Percentiles rank a stretch among this genome's conserved stretches.
Conservation (phyloP, 2,888 invertebrate genomes). For the Odiellus spinosus region DNA sequence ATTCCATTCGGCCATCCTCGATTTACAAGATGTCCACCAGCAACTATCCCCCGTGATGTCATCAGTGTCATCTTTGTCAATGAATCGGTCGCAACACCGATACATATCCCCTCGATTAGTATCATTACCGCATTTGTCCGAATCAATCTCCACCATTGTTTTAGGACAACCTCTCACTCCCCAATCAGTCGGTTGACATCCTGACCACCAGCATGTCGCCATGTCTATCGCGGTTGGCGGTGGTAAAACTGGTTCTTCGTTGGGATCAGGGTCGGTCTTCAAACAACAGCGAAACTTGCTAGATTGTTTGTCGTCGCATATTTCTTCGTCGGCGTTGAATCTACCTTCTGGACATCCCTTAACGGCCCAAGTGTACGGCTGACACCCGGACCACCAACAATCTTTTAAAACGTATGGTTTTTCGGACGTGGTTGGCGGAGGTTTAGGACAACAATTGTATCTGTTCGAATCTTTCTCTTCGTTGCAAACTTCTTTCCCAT, state of each 20-base stretch:
- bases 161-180: neutral
- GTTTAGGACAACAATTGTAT: too few species aligned
- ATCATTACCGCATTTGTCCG: neutral
- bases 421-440: too few species aligned
- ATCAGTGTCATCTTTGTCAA: neutral
- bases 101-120: neutral
- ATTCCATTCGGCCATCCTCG: too few species aligned
- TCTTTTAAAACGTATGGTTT: neutral
- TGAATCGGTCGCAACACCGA: too few species aligned
- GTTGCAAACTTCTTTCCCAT: neutral
- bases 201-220: neutral
- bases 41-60: neutral
- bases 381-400: slow-evolving; percentile 3
- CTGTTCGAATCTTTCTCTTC: neutral
- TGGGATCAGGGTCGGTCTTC: too few species aligned
- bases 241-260: too few species aligned
- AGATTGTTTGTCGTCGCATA: too few species aligned
- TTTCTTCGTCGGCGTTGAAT: neutral
- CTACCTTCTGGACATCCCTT: neutral
- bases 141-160: neutral
- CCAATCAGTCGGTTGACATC: neutral
- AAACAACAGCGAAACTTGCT: too few species aligned
- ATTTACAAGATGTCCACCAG: slow-evolving; percentile 1
- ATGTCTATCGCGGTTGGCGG: neutral
- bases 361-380: slow-evolving; percentile 2